These are phyloP conservation scores for Pionites leucogaster DNA, from an alignment of 2,113 vertebrate species.

Conservation along the genomic window DNA sequence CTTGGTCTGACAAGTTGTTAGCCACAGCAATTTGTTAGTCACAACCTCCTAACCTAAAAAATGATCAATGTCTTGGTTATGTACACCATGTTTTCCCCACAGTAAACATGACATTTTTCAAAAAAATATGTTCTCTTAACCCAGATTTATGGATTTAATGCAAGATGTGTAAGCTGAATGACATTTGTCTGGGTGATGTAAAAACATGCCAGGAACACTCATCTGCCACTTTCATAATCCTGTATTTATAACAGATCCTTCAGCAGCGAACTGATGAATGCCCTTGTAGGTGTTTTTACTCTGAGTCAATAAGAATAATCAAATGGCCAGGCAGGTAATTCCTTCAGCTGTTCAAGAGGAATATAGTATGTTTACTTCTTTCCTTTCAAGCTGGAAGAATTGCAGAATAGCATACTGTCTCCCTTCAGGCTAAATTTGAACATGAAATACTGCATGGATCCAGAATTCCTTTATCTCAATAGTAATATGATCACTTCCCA, in stretches of 20 bases:
- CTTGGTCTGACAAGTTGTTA: constrained; percentile 13
- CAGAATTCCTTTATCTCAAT: background rate
- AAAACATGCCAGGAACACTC: background rate
- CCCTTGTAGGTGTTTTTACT: background rate
- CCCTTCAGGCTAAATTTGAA: background rate
- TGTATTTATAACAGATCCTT: background rate
- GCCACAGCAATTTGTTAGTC: background rate
- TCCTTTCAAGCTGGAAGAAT: background rate
- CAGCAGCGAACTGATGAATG: background rate
- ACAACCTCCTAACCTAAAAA: constrained; percentile 2
- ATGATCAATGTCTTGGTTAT: background rate
- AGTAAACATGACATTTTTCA: background rate
- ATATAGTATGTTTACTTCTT: background rate
- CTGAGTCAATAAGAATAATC: constrained; percentile 1
- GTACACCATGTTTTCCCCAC: background rate
- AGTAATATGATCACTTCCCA: background rate
- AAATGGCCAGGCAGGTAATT: background rate
- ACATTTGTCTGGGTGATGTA: constrained; percentile 12
- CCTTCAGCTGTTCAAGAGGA: background rate
- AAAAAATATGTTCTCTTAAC: background rate
- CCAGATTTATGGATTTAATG: background rate
- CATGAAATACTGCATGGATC: background rate
- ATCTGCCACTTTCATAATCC: background rate
- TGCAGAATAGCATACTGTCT: background rate
- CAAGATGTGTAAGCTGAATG: background rate